Evolutionary conservation across 2,113 vertebrate genomes (phyloP), one percentile per base, ranked within the genome.

Genomic region (Sinocyclocheilus maitianheensis): DNA sequence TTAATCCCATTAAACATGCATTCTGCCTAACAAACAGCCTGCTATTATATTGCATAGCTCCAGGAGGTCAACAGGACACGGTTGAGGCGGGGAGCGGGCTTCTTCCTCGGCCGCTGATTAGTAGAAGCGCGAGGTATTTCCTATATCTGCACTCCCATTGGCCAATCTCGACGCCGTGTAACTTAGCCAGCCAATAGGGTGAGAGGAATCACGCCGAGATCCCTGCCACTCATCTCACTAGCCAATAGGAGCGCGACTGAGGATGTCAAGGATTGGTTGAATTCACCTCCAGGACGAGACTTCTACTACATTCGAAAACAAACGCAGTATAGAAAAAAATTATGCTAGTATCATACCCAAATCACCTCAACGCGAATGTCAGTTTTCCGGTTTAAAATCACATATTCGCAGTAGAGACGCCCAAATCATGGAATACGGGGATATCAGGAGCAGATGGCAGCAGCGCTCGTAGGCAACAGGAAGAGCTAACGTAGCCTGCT

Each of bases 401-500:
- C 13, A 43, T 24, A 18, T 20, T 22, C 8, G 22, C 16, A 13
- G 12, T 1, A 16, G 26, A 14, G 18, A 43, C 58, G 4, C 5
- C 6, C 16, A 11, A 79, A 63, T 3, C 5, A 81, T 43, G 83
- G 84, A 83, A 43, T 26, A 72, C 84, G 71, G 53, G 18, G 74
- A 58, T 85, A 77, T 14, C 5, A 4, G 34, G 22, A 48, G 72
- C 78, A 77, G 82, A 90, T 88, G 81, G 86, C 80, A 84, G 85
- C 89, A 77, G 89, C 83, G 4, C 67, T 74, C 51, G 90, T 75
- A 84, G 89, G 91, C 91, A 91, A 91, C 81, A 82, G 83, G 88
- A 92, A 92, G 92, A 90, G 91, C 90, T 90, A 34, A 34, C 30
- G 2, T 34, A 84, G 71, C 81, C 62, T 87, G 89, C 89, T 85